Base-by-base conservation (phyloP, 2,113 vertebrate species). In the Cromileptes altivelis region DNA sequence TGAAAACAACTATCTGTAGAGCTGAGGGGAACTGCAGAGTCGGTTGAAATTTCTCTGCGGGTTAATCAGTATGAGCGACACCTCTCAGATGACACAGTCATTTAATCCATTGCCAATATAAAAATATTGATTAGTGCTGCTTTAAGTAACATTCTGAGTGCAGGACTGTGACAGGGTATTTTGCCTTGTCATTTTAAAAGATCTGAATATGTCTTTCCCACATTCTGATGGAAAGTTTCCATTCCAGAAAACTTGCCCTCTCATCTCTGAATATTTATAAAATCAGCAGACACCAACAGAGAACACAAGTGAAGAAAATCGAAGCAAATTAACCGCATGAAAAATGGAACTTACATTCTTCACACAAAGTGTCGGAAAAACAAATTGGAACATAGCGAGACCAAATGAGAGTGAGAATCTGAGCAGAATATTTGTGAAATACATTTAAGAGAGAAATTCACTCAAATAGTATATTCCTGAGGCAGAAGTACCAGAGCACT, bases 401-500 rank as follows among this genome's bases (percentile, higher is more conserved):
- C 17, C 8, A 58, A 78, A 75, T 72, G 64, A 69, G 47, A 50
- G 19, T 5, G 27, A 65, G 23, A n/a, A 77, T 61, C 63, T 53
- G 61, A 81, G 62, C 45, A 52, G 63, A 75, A 72, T 61, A 49
- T 64, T n/a, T 80, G 64, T 86, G 40, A 75, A 80, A 75, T 62
- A 37, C 12, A 63, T 81, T 82, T 67, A 47, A 75, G 63, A 15
- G 1, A 45, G 67, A 63, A 79, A 70, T n/a, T 27, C n/a, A 57
- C n/a, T 70, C 3, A 60, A 60, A 64, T 57, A 15, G 67, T 37
- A 27, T 85, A 81, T 86, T 88, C 85, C 81, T 72, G 62, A 72
- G 56, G 85, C 74, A 70, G 57, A 65, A 72, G 85, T 55, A 72
- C 61, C 71, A 55, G 77, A 75, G 75, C 64, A 58, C 77, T 64